These are phyloP conservation scores for Apomyelois bistriatella DNA, from an alignment of 2,888 invertebrate species.

Conservation along the genomic window DNA sequence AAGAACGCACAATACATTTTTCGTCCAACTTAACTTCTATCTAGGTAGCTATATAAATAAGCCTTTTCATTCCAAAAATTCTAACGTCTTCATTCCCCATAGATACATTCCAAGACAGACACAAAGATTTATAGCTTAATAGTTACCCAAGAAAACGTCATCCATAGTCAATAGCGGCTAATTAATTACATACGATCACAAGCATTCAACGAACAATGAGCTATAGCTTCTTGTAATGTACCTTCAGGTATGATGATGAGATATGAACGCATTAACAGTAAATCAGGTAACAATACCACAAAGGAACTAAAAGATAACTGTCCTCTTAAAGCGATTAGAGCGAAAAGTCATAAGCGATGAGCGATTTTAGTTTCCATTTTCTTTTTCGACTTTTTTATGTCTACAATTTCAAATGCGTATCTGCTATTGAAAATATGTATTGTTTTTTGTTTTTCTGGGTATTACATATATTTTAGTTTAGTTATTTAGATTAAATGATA, in stretches of 20 bases:
- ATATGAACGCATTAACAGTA: slow-evolving; percentile 28
- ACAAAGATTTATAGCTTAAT: neutral
- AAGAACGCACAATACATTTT: no score
- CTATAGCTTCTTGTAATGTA: neutral
- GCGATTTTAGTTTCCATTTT: neutral
- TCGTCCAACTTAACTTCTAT: no score
- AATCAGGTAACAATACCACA: slow-evolving; percentile 35
- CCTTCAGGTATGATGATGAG: slow-evolving; percentile 18
- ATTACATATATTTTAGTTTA: no score
- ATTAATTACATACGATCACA: neutral
- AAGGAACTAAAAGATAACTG: slow-evolving; percentile 33
- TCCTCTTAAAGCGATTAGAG: slow-evolving; percentile 26
- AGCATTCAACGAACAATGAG: slow-evolving; percentile 3
- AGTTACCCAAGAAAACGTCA: neutral
- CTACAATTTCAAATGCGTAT: no score
- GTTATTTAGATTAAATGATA: no score
- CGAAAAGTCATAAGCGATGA: slow-evolving; percentile 18
- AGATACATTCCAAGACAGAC: no score
- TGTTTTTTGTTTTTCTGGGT: no score
- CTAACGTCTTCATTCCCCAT: no score
- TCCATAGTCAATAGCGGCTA: neutral
- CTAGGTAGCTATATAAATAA: no score
- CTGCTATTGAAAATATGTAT: no score
- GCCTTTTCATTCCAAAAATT: no score
- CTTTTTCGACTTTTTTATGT: neutral